Evolutionary conservation across 2,888 invertebrate genomes (phyloP), one percentile per base, ranked within the genome.

Genomic region (Metalampra italica): DNA sequence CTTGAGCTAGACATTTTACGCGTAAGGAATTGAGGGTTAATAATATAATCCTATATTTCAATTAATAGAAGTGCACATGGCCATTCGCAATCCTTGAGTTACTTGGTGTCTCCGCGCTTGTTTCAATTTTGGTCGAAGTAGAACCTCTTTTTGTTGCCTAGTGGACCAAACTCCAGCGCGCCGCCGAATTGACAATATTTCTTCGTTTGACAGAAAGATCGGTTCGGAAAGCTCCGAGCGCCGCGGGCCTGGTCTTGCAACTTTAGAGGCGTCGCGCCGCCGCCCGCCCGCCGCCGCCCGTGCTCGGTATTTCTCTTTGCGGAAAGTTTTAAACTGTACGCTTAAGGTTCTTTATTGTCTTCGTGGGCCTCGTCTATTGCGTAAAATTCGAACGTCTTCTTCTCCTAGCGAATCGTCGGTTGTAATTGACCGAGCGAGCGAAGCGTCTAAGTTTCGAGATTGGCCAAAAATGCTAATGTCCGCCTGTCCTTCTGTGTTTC

Each of bases 311-410:
- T 78, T 76, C 78, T 72, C 70, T 61, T 75, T 64, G 71, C 62
- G 67, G 71, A 78, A 84, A 86, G 71, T 86, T 86, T 86, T 75
- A 81, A 86, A 84, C 80, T 80, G 75, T 73, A 76, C 83, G 80
- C 80, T 85, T 82, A 78, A 72, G 73, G 72, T 82, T 81, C 82
- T 84, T 84, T 85, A 86, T 85, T 85, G 81, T 87, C 78, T 84
- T 75, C 75, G 59, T 66, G 66, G 66, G 66, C 55, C 66, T 75
- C 70, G 63, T 75, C 66, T 78, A 72, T 78, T 70, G 74, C 69
- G 74, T 77, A 70, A 73, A 80, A 77, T 80, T 78, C 72, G 74
- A 79, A 78, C 75, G 71, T 75, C 68, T 63, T 70, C 68, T 75
- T 71, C 68, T 66, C 67, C 59, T 61, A 68, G 68, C 69, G 68